Evolutionary conservation across 2,888 invertebrate genomes (phyloP), one percentile per base, ranked within the genome.

Genomic region (Thyatira batis): DNA sequence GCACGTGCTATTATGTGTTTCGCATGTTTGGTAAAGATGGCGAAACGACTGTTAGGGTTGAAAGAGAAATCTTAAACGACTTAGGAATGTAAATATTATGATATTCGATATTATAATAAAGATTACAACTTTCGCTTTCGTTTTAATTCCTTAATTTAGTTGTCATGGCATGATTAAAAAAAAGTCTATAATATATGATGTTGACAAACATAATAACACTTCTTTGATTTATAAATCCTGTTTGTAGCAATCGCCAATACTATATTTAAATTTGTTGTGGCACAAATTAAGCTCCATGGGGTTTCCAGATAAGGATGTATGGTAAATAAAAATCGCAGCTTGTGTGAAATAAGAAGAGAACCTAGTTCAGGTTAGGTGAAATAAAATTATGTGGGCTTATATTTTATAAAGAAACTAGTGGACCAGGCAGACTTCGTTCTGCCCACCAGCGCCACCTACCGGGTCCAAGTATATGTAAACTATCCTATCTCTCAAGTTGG

Each of bases 1-100:
- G 27, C 25, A 27, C 46, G 46, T 27, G 27, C 48, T 46, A 28
- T 48, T n/a, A 17, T 48, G 28, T 48, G 48, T 27, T 48, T 48
- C 20, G 48, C 48, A 48, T 48, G 28, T 28, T 48, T 48, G 1
- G 17, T 6, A 8, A 27, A 10, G 27, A 20, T 48, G 27, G 20
- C 48, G 48, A 48, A 13, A 48, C 28, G 39, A 39, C 27, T 27
- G 48, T 20, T 48, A 48, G 48, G 48, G 27, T 46, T 6, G 17
- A 20, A 48, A 48, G 21, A 10, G 48, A 48, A 48, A 48, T 27
- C 20, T 25, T 20, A 6, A 27, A 10, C 11, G 48, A 39, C 8
- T 39, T 39, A 39, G 39, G 17, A 39, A 39, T 39, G 6, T 39
- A 5, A 39, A 17, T 39, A n/a, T n/a, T n/a, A 39, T 39, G 1